Evolutionary conservation across 2,797 vertebrate species (phyloP).

Genomic region (Gymnocypris eckloni): DNA sequence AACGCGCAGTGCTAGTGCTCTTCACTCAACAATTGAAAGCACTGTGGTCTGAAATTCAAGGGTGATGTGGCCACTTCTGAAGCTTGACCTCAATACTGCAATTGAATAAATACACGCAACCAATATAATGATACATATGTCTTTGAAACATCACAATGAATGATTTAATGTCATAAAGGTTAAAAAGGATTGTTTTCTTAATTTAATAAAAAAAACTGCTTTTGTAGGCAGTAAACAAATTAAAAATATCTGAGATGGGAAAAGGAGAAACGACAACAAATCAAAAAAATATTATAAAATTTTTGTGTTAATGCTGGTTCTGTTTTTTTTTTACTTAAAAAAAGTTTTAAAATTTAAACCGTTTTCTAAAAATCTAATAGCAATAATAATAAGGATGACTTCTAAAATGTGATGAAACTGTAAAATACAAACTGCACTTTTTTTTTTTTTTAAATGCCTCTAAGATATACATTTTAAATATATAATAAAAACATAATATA

Average conservation of each 20-base stretch:
- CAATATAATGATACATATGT: not conserved
- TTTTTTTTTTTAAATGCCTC: no score
- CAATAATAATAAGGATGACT: not conserved
- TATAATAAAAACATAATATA: not conserved
- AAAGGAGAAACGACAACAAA: not conserved
- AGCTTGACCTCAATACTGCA: conserved; percentile 34
- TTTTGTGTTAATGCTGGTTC: not conserved
- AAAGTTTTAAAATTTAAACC: no score
- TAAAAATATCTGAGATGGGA: not conserved
- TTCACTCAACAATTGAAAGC: conserved; percentile 63
- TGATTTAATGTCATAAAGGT: not conserved
- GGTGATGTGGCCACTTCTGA: conserved; percentile 44
- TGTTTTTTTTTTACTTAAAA: no score
- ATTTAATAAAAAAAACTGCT: not conserved
- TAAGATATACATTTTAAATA: not conserved
- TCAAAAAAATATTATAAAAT: not conserved
- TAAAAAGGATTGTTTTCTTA: not conserved
- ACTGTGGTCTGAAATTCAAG: conserved; percentile 45
- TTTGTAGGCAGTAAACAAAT: not conserved
- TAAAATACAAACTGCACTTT: not conserved
- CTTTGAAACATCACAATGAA: not conserved
- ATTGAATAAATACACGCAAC: not conserved
- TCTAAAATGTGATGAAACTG: not conserved
- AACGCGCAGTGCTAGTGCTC: conserved; percentile 66
- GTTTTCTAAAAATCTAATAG: not conserved